phyloP scores from a whole-genome alignment of 2,113 vertebrate genomes.

The Gambusia affinis region DNA sequence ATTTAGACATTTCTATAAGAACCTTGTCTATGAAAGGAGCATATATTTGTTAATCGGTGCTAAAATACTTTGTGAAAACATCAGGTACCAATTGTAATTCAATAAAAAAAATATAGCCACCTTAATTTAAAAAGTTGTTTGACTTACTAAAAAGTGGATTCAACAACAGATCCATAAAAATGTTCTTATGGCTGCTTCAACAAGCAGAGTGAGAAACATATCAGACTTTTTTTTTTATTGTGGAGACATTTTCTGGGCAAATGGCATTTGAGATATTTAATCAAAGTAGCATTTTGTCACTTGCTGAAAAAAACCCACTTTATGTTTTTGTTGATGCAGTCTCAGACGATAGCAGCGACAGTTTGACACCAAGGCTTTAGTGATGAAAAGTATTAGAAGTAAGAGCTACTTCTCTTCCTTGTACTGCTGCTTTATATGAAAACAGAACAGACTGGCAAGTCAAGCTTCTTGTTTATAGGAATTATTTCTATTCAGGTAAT shows the following conservation, averaged over 20 bases:
- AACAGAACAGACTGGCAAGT: slow-evolving; percentile 12
- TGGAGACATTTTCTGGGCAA: neutral
- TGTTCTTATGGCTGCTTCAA: neutral
- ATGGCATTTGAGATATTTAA: neutral
- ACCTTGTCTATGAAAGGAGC: neutral
- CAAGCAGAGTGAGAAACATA: neutral
- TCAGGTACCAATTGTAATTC: neutral
- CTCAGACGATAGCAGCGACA: neutral
- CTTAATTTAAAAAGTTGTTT: neutral
- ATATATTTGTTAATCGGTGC: neutral
- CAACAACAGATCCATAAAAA: neutral
- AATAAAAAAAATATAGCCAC: neutral
- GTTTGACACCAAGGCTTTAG: neutral
- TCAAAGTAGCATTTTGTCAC: neutral
- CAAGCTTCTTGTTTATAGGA: neutral
- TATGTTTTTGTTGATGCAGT: neutral
- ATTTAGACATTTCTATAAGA: neutral
- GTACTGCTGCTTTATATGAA: neutral
- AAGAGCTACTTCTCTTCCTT: slow-evolving; percentile 4
- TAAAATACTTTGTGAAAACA: neutral
- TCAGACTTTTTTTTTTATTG: neutral
- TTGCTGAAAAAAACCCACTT: neutral
- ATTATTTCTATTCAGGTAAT: too few species aligned
- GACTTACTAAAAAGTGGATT: neutral
- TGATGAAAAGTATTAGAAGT: neutral